Base-by-base conservation (phyloP, 1,140 invertebrate species). In the Heliothis subflexa region DNA sequence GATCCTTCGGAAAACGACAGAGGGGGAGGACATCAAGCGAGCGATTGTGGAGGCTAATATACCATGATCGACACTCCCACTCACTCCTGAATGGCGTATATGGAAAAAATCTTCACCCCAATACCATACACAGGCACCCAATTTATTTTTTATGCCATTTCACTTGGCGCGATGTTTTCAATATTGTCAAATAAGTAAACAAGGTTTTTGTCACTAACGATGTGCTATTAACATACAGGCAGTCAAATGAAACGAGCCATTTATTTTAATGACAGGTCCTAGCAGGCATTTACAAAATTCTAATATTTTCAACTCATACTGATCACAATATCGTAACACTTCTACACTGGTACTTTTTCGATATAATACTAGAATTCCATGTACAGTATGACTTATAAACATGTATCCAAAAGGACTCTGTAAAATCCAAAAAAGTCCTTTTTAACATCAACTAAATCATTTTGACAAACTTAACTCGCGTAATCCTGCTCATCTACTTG, bases 131-230 rank as follows among this genome's bases (percentile, higher is more conserved):
- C 66, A 52, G 66, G 66, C 21, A 70, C 18, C 70, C 54, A 72
- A 72, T 72, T 72, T 72, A 72, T 72, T 57, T 72, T 71, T 72
- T 72, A 47, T 57, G 70, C 70, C 52, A 72, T 72, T 72, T 57
- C 70, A 57, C 7, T 45, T 72, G 54, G 52, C 66, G 14, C 70
- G 61, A 18, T 16, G 13, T 25, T 28, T 57, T 72, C 70, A 16
- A 13, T 55, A 57, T 28, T 55, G 64, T 3, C 2, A 18, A 49
- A 13, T 50, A 25, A 28, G 47, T 70, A 70, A 52, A 70, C 45
- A 50, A 13, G 62, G 40, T 66, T 66, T 66, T 40, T n/a, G n/a
- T 70, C 21, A 52, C 18, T 28, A 52, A 52, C 49, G 47, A 70
- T 70, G 21, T 52, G 18, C 52, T 52, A 49, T 18, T 40, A 62